Conservation (phyloP, 2,113 vertebrate genomes). For the Semnornis frantzii region DNA sequence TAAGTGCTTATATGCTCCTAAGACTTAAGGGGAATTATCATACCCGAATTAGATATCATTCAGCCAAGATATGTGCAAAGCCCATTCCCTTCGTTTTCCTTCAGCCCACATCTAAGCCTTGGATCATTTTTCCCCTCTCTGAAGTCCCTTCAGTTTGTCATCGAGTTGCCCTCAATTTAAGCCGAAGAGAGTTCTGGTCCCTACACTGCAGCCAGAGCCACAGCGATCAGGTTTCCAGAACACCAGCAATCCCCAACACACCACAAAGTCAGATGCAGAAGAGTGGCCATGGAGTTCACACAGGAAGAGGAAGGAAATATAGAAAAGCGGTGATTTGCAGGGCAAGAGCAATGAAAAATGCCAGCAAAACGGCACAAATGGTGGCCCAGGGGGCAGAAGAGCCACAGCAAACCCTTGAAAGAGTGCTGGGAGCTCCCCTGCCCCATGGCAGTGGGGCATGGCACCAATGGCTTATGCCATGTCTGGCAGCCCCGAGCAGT, state of each 20-base stretch:
- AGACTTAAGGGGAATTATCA: conserved; percentile 45
- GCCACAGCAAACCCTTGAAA: neutral
- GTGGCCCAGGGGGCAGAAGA: neutral
- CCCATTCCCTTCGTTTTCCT: conserved; percentile 61
- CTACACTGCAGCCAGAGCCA: neutral
- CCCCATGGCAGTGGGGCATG: neutral
- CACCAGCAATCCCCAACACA: neutral
- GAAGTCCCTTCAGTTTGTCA: conserved; percentile 69
- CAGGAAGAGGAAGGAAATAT: conserved; percentile 9
- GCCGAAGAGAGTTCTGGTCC: conserved; percentile 23
- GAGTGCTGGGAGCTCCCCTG: fast-evolving
- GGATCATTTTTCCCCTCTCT: conserved; percentile 60
- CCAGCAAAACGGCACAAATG: neutral
- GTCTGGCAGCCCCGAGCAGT: neutral
- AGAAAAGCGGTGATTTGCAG: neutral
- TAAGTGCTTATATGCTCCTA: conserved; percentile 45
- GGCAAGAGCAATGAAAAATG: neutral
- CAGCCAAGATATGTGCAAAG: conserved; percentile 53
- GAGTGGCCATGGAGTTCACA: neutral
- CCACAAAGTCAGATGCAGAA: conserved; percentile 5
- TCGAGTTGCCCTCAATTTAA: conserved; percentile 58
- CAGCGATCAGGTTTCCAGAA: conserved; percentile 26
- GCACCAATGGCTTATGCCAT: neutral
- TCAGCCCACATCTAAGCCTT: conserved; percentile 61
- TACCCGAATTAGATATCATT: conserved; percentile 41